Evolutionary conservation across 2,797 vertebrate species (phyloP), one percentile per base, ranked within the genome.

Genomic region (Trematomus bernacchii): DNA sequence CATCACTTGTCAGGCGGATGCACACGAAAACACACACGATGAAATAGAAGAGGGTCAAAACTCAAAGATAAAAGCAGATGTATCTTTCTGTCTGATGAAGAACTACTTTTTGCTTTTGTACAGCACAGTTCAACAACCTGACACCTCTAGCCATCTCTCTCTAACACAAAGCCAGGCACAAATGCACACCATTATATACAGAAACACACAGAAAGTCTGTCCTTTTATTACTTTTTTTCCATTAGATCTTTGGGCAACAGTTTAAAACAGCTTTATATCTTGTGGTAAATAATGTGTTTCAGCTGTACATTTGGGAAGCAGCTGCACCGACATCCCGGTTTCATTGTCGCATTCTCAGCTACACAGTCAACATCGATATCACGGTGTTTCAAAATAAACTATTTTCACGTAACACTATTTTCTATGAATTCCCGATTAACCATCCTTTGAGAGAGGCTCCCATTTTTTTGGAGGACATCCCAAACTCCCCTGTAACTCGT

Each of bases 1-100:
- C 71, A 79, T 27, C 59, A 83, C 78, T 77, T 77, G 78, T 83
- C 73, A 83, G 76, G 84, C 84, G 0, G 76, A 82, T 50, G 33
- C 61, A 52, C 74, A 61, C 21, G 76, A 63, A 77, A 58, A 66
- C 19, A 44, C 40, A 16, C 13, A 21, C 19, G 59, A 23, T 19
- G 37, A 14, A 80, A 64, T 2, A 66, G 78, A 54, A 64, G 54
- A 79, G 69, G 73, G 76, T 76, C 82, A 59, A 15, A 64, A 57
- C 53, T 21, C 33, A 52, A 42, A 65, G 59, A 54, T 16, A 61
- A 58, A 21, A 27, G 48, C 68, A 27, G 44, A 65, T 19, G 23
- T 15, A 18, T 66, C 9, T 74, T 44, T 37, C 23, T 3, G 42
- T 50, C 19, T 21, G 14, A 63, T 46, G 5, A 46, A 46, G 37